phyloP scores from a whole-genome alignment of 2,797 vertebrate species.

The Enteromius mattozi region DNA sequence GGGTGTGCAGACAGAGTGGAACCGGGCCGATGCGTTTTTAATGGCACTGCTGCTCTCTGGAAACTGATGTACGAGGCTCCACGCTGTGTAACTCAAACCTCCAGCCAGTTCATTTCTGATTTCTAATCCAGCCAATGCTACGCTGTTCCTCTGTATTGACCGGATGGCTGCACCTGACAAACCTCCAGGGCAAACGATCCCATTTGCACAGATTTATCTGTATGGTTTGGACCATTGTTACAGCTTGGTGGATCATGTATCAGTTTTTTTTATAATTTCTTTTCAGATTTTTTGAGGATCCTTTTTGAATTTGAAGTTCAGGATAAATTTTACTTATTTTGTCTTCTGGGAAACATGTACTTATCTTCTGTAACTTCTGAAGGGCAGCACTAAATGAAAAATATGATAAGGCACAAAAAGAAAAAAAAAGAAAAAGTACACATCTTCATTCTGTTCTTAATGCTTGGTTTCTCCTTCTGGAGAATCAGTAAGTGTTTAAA shows the following conservation, averaged over 20 bases:
- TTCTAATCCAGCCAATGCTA: conserved; percentile 19
- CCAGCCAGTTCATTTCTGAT: conserved; percentile 43
- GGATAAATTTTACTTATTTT: no score
- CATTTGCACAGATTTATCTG: conserved; percentile 24
- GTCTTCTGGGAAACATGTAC: no score
- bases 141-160: not conserved
- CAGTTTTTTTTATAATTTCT: not conserved
- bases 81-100: conserved; percentile 65
- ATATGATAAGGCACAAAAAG: no score
- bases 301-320: no score
- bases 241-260: not conserved
- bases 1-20: conserved; percentile 77
- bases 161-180: conserved; percentile 28
- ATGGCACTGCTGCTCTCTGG: conserved; percentile 71
- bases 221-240: not conserved
- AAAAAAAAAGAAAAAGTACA: no score
- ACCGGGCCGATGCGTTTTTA: conserved; percentile 75
- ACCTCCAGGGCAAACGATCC: conserved; percentile 38
- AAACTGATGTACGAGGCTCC: conserved; percentile 70
- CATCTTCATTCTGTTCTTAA: no score
- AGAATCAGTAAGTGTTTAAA: no score
- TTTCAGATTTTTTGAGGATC: not conserved
- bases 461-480: no score
- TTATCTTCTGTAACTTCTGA: no score
- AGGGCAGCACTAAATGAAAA: no score